A percentile compares a stretch with the other conserved stretches of the same genome.
phyloP scores from a whole-genome alignment of 2,113 vertebrate genomes.

The Passer montanus region DNA sequence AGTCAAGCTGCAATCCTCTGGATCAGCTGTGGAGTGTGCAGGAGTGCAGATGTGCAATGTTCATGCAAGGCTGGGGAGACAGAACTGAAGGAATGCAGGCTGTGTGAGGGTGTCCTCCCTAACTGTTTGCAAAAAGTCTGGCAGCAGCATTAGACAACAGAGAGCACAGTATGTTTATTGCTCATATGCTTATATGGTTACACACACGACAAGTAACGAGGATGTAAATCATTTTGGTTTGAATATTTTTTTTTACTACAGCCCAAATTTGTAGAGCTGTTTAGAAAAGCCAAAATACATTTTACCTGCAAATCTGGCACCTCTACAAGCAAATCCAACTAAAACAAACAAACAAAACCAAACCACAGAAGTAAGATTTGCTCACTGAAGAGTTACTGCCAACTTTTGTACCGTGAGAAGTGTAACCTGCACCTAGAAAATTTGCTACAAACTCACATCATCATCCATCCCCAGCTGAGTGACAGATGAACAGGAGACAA shows the following conservation, averaged over 20 bases:
- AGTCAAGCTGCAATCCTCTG: neutral
- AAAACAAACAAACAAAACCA: neutral
- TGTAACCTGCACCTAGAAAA: neutral
- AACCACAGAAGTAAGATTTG: neutral
- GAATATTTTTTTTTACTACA: neutral
- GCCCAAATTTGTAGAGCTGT: neutral
- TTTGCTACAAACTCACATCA: neutral
- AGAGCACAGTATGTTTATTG: neutral
- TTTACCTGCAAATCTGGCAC: neutral
- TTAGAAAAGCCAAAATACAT: neutral
- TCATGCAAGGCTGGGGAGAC: neutral
- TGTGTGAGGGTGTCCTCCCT: fast-evolving
- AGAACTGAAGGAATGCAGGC: neutral
- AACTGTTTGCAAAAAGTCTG: neutral
- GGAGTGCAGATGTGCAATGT: neutral
- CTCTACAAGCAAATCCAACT: neutral
- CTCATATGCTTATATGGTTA: neutral
- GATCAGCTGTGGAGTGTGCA: fast-evolving
- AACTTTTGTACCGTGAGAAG: fast-evolving
- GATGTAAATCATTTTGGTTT: neutral
- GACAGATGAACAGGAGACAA: neutral
- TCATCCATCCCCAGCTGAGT: neutral
- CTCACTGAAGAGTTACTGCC: neutral
- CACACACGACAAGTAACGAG: fast-evolving
- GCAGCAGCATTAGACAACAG: neutral